Conservation (phyloP, 2,797 vertebrate genomes). For the Rhynchonycteris naso region DNA sequence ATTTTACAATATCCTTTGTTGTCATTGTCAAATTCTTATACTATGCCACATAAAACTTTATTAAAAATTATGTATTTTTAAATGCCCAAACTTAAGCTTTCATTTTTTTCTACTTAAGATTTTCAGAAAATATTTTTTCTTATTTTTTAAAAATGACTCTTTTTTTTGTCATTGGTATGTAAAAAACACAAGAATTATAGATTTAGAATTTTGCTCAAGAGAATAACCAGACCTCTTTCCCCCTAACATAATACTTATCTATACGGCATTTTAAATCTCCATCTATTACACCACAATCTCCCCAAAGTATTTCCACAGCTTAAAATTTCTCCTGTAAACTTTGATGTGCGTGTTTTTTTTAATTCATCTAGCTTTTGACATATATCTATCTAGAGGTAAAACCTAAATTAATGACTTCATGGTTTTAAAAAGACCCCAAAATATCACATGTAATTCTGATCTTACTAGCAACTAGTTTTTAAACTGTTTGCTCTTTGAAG, state of each 20-base stretch:
- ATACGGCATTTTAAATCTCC: not conserved
- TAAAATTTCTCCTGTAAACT: not conserved
- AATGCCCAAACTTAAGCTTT: not conserved
- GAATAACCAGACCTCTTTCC: not conserved
- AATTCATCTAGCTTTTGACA: slow-evolving; percentile 12
- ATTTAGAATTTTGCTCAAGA: slow-evolving; percentile 16
- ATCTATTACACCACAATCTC: not conserved
- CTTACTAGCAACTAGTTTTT: not conserved
- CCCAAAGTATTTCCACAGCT: not conserved
- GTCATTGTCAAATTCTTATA: not conserved
- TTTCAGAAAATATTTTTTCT: not conserved
- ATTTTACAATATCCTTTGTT: not conserved
- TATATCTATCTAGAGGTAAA: not conserved
- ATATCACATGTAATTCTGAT: not conserved
- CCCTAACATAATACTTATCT: not conserved
- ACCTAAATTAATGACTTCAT: not conserved
- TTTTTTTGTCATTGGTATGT: not conserved
- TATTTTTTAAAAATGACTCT: not conserved
- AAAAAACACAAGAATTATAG: not conserved
- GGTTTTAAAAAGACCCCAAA: not conserved
- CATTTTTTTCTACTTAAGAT: not conserved
- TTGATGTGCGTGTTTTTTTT: not conserved
- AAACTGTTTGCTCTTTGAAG: not conserved
- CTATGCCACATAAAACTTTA: not conserved
- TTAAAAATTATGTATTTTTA: not conserved